Evolutionary conservation across 2,888 invertebrate species (phyloP), one percentile per base, ranked within the genome.

Genomic region (Agriotes lineatus): DNA sequence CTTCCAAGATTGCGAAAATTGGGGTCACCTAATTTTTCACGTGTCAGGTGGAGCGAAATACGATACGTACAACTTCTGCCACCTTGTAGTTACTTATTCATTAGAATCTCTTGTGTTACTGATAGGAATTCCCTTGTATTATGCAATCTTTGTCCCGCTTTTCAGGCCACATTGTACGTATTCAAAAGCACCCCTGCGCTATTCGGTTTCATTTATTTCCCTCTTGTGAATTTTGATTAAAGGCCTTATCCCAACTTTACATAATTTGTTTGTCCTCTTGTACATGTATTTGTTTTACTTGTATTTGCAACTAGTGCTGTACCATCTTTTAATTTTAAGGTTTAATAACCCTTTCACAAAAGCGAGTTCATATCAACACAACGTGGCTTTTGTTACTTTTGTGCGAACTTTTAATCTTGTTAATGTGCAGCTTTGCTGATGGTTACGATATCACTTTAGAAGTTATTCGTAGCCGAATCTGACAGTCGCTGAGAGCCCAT

Each of bases 141-240:
- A 52, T 52, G 9, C 33, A 52, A 52, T 52, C 52, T 52, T 33
- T 16, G 52, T 52, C 33, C 52, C 33, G 52, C 52, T 52, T 30
- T 30, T 30, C 2, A 33, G n/a, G 30, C 33, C 16, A 10, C 33
- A 33, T 52, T 52, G 52, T 52, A 33, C n/a, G 10, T 1, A 30
- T 50, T 50, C 50, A 50, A 50, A 50, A 22, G 42, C 20, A 14
- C 19, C 19, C 20, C 45, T 48, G 10, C 20, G n/a, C 22, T 48
- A 48, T 22, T 18, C 48, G 22, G 48, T 22, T 48, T 22, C 22
- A 10, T 48, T 45, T 45, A 45, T 45, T 45, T 18, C 9, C 16
- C 45, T 45, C 7, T 45, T 45, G 45, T 45, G 20, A 45, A 45
- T 45, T 48, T 48, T 48, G 48, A 48, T 48, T 48, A 48, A 48